Conservation (phyloP, 2,797 vertebrate genomes). For the Dallia pectoralis region DNA sequence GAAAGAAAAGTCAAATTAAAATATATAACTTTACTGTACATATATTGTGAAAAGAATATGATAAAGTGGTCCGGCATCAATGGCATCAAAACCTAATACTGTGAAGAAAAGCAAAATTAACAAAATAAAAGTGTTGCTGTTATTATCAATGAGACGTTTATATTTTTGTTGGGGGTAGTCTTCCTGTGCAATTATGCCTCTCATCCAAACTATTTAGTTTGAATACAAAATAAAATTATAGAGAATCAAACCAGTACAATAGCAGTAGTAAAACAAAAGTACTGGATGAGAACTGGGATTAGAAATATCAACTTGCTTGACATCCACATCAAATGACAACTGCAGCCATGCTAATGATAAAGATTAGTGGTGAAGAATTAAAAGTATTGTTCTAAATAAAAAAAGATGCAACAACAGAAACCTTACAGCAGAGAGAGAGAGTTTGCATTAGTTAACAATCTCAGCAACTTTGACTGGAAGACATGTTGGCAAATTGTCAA, state of each 20-base stretch:
- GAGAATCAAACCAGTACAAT: conserved; percentile 53
- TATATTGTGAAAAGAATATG: conserved; percentile 56
- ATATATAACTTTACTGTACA: conserved; percentile 64
- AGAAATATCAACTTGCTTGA: conserved; percentile 98
- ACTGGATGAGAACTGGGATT: conserved; percentile 88
- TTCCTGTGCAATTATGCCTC: conserved; percentile 97
- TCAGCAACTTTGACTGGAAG: conserved; percentile 66
- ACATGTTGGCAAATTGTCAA: conserved; percentile 35
- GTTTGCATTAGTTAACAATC: conserved; percentile 82
- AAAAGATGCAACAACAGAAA: conserved; percentile 68
- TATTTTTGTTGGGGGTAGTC: conserved; percentile 71
- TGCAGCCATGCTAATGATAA: conserved; percentile 74
- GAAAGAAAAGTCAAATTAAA: conserved; percentile 62
- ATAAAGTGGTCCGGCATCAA: conserved; percentile 70
- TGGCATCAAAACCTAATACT: conserved; percentile 62
- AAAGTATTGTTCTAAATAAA: conserved; percentile 64
- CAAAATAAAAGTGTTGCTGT: conserved; percentile 8
- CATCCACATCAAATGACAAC: conserved; percentile 90
- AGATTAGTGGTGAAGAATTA: conserved; percentile 68
- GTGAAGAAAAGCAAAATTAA: conserved; percentile 48
- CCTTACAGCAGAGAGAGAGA: conserved; percentile 69
- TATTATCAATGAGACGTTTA: conserved; percentile 6
- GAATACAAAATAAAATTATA: conserved; percentile 72
- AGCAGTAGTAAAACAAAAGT: conserved; percentile 80
- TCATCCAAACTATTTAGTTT: conserved; percentile 77